A percentile compares a stretch with the other conserved stretches of the same genome.
Evolutionary conservation across 2,888 invertebrate genomes (phyloP).

Genomic region (Metopia argyrocephala): DNA sequence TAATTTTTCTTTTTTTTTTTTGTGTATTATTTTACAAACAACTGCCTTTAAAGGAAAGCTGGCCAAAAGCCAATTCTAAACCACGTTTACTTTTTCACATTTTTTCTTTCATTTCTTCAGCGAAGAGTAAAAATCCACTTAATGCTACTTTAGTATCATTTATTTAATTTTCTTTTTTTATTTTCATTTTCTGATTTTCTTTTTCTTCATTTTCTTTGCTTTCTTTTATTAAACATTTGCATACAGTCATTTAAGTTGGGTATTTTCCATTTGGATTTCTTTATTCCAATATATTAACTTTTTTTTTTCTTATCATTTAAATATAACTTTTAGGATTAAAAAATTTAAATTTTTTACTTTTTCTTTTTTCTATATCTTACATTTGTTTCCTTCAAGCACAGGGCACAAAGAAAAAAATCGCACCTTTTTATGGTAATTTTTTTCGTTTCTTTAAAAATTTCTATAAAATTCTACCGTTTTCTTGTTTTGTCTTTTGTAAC

Average conservation of each 20-base stretch:
- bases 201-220: neutral
- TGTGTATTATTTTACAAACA: too few species aligned
- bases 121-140: conserved; percentile 11
- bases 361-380: neutral
- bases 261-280: conserved; percentile 28
- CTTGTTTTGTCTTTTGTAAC: conserved; percentile 8
- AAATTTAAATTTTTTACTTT: neutral
- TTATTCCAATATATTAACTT: neutral
- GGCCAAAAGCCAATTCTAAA: conserved; percentile 42
- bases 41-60: conserved; percentile 38
- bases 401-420: conserved; percentile 5
- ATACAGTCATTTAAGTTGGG: conserved; percentile 10
- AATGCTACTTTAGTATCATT: conserved; percentile 13
- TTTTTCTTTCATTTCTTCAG: neutral
- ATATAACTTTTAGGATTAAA: neutral
- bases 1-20: too few species aligned
- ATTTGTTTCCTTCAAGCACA: neutral
- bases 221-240: conserved; percentile 10
- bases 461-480: conserved; percentile 32
- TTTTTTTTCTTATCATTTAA: neutral
- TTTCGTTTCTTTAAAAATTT: conserved; percentile 17
- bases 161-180: neutral
- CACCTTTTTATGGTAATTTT: conserved; percentile 10
- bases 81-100: conserved; percentile 36
- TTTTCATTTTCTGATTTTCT: neutral